Base-by-base conservation (phyloP, 2,113 vertebrate genomes). In the Misgurnus mizolepis region DNA sequence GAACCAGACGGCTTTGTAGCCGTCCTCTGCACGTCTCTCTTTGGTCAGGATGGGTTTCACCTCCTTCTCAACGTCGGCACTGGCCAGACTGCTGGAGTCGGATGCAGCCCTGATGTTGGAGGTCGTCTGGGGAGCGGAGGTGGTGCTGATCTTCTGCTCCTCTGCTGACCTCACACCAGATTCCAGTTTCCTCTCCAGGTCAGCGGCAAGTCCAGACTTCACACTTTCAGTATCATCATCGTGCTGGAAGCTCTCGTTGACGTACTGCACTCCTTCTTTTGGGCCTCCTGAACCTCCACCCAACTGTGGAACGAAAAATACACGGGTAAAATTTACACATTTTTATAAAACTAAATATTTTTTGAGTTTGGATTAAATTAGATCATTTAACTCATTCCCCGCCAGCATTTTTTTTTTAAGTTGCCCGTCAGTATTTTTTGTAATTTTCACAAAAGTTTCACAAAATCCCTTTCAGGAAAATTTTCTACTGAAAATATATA, bases 1-100 rank as follows among this genome's bases (percentile, higher is more conserved):
- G 80, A 95, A 95, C 94, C 94, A 95, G 6, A 95, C 94, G 0
- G 93, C 85, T 81, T 95, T 95, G 88, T 95, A 95, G 3, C 94
- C 93, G 0, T 92, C 92, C 9, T 94, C 93, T 40, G 56, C n/a
- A 3, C 87, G 89, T 7, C 90, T 86, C 73, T 94, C 93, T 78
- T 94, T 95, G 62, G 93, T 95, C 62, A 95, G 90, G 73, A 95
- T 95, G 58, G 95, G 93, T 73, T 91, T 94, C 39, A 95, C 92
- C 56, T 92, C 94, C 49, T 91, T 93, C n/a, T 92, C 92, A 2
- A 41, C 80, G 47, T 92, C 86, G 1, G 84, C 85, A 12, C 67
- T 58, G 0, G 74, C 50, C 50, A 83, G 70, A 34, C 83, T 91
- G 83, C 6, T 68, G 65, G 82, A 49, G 67, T 82, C 84, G 4